A percentile compares a stretch with the other conserved stretches of the same genome.
These are phyloP conservation scores for Agrotis segetum DNA, from an alignment of 2,888 invertebrate genomes.

Conservation along the genomic window DNA sequence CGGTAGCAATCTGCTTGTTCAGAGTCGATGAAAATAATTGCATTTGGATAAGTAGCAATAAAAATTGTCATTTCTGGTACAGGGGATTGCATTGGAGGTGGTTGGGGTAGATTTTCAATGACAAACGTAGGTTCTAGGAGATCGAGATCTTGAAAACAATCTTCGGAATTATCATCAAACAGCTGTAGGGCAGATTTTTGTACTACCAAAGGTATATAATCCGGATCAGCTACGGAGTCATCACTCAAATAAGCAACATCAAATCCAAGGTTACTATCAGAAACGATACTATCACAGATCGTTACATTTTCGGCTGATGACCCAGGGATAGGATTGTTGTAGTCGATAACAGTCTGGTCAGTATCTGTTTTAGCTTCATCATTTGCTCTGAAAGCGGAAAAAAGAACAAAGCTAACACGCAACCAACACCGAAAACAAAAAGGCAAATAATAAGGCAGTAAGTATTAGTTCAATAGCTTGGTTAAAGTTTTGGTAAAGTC, in stretches of 20 bases:
- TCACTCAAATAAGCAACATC: slow-evolving; percentile 37
- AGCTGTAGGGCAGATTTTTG: slow-evolving; percentile 33
- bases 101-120: slow-evolving; percentile 20
- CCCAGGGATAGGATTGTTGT: slow-evolving; percentile 30
- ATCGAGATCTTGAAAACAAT: slow-evolving; percentile 40
- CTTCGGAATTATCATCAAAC: slow-evolving; percentile 35
- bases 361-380: slow-evolving; percentile 38
- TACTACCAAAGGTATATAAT: slow-evolving; percentile 36
- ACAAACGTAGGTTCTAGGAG: slow-evolving; percentile 43
- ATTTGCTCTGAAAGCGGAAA: slow-evolving; percentile 36
- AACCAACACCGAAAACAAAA: slow-evolving; percentile 20
- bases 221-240: slow-evolving; percentile 41
- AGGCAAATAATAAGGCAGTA: slow-evolving; percentile 5
- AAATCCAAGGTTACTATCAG: slow-evolving; percentile 34
- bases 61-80: slow-evolving; percentile 17
- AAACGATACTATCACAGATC: slow-evolving; percentile 35
- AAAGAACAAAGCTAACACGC: slow-evolving; percentile 19
- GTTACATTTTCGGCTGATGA: slow-evolving; percentile 30
- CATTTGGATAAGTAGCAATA: slow-evolving; percentile 17
- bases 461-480: slow-evolving; percentile 15
- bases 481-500: slow-evolving; percentile 12
- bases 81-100: slow-evolving; percentile 30
- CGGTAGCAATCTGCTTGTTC: slow-evolving; percentile 38
- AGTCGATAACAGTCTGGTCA: slow-evolving; percentile 34
- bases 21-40: slow-evolving; percentile 37